Conservation (phyloP, 2,797 vertebrate genomes). For the Sebastes vulpes region DNA sequence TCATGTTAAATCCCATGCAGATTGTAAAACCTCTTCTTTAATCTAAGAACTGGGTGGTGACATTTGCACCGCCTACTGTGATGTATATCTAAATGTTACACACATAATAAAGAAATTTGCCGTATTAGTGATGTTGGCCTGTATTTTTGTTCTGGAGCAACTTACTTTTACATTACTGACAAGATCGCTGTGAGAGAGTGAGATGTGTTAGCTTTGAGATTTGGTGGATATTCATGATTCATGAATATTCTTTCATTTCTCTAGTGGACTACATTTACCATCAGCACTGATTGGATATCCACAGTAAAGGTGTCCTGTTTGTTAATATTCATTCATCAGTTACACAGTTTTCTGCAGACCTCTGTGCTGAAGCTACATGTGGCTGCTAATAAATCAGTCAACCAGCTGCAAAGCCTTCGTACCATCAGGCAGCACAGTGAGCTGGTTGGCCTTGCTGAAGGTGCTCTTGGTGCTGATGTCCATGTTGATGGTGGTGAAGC, state of each 20-base stretch:
- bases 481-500: constrained; percentile 95
- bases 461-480: constrained; percentile 96
- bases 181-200: neutral
- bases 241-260: too few relatives aligned
- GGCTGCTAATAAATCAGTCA: neutral
- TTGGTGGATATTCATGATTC: neutral
- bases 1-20: neutral
- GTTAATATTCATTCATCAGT: neutral
- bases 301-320: neutral
- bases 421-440: constrained; percentile 92
- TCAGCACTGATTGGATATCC: too few relatives aligned
- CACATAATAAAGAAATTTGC: neutral
- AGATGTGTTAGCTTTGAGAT: too few relatives aligned
- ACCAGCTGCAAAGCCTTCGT: neutral
- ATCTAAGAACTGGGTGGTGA: neutral
- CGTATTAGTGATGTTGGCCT: neutral
- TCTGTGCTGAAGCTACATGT: neutral
- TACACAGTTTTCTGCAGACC: neutral
- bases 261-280: too few relatives aligned
- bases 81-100: neutral
- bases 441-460: constrained; percentile 93
- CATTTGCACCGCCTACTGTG: neutral
- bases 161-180: neutral
- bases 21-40: neutral
- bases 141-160: neutral